Percentiles rank a stretch among this genome's conserved stretches.
phyloP scores from a whole-genome alignment of 2,113 vertebrate species.

The Takifugu bimaculatus region DNA sequence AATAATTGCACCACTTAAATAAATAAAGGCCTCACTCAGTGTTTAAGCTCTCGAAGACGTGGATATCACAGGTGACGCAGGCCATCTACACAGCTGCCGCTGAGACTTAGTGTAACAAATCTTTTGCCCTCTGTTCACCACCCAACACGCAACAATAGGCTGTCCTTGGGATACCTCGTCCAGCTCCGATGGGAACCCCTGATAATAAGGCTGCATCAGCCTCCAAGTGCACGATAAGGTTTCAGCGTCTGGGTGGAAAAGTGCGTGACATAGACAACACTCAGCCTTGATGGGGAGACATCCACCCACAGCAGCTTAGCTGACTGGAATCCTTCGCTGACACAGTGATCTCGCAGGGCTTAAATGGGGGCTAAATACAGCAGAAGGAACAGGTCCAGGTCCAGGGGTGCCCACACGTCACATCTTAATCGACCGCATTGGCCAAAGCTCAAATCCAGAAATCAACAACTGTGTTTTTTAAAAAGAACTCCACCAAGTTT shows the following conservation, averaged over 20 bases:
- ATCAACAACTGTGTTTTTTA: not conserved
- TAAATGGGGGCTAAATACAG: conserved; percentile 23
- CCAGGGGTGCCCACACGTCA: conserved; percentile 10
- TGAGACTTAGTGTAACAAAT: conserved; percentile 28
- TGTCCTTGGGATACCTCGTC: conserved; percentile 36
- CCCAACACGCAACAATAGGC: conserved; percentile 28
- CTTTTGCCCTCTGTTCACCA: conserved; percentile 9
- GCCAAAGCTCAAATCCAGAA: not conserved
- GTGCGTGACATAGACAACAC: conserved; percentile 9
- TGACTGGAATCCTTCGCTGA: conserved; percentile 50
- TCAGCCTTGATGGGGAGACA: conserved; percentile 38
- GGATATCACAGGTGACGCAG: not conserved
- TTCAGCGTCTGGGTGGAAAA: conserved; percentile 37
- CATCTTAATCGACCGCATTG: not conserved
- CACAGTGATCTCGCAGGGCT: conserved; percentile 39
- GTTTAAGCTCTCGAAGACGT: not conserved
- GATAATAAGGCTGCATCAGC: conserved; percentile 20
- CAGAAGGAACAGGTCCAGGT: conserved; percentile 23
- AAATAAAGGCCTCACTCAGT: no score
- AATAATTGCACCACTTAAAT: no score
- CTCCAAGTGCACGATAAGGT: conserved; percentile 16
- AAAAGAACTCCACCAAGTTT: not conserved
- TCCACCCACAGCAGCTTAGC: conserved; percentile 60
- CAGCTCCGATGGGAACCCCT: conserved; percentile 31
- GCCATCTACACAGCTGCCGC: conserved; percentile 11